These are phyloP conservation scores for Aphelocoma coerulescens DNA, from an alignment of 2,113 vertebrate genomes.

Conservation along the genomic window DNA sequence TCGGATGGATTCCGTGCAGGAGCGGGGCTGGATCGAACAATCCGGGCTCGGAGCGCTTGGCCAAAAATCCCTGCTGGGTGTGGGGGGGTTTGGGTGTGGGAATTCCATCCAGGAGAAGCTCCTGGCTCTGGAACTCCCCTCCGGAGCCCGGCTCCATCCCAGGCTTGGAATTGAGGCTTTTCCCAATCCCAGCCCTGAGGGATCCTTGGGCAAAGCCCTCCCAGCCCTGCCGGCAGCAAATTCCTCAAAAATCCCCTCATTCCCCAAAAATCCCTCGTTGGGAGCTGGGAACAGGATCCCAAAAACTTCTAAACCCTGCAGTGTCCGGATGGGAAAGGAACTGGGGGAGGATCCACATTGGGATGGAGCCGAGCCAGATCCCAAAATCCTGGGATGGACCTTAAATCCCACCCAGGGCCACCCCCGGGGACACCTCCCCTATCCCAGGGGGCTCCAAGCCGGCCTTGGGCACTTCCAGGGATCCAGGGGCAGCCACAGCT, in stretches of 20 bases:
- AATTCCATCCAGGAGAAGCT: not conserved
- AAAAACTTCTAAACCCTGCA: not conserved
- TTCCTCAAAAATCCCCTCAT: not conserved
- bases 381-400: not conserved
- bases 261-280: not conserved
- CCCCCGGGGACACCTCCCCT: not conserved
- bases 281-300: not conserved
- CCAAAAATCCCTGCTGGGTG: not conserved
- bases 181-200: not conserved
- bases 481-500: not conserved
- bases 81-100: not conserved
- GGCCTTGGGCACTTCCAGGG: not conserved
- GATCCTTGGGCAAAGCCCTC: not conserved
- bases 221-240: not conserved
- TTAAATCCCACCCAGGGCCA: not conserved
- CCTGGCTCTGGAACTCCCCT: not conserved
- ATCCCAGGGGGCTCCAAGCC: fast-evolving
- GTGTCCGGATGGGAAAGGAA: not conserved
- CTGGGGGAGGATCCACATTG: not conserved
- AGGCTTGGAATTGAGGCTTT: fast-evolving
- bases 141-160: fast-evolving
- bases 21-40: not conserved
- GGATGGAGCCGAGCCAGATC: not conserved
- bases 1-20: not conserved
- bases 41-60: not conserved